Evolutionary conservation across 2,797 vertebrate species (phyloP), one percentile per base, ranked within the genome.

Genomic region (Hemitrygon akajei): DNA sequence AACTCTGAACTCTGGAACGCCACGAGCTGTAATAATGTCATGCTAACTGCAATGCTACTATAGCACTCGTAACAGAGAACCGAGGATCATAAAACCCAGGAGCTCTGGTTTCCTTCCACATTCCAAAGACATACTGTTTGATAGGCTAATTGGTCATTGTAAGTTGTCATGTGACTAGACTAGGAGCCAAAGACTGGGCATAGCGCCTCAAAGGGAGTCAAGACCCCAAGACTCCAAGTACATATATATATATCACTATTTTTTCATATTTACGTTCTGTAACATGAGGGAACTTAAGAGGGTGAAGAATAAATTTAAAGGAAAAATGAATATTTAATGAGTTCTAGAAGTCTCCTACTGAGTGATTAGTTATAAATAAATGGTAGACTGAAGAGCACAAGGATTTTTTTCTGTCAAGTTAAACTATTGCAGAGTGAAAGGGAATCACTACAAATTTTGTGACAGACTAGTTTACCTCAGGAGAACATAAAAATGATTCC

Each of bases 311-410:
- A 69, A 89, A 89, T 37, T 34, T 20, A 22, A 66, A 69, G n/a
- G 60, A 89, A 37, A 66, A 69, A 89, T 89, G 60, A 89, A 69
- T 69, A 89, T 37, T 89, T 89, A 89, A 37, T 89, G 86, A 89
- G n/a, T 37, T 69, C 86, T 37, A 34, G 9, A n/a, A 89, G 86
- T 69, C 86, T 25, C 86, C 86, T 37, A 37, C 86, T 37, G 86
- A 89, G 86, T 89, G 86, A 89, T 66, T 89, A 89, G 86, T 89
- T 20, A 89, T 22, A 89, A 34, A 89, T 66, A 89, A 89, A 89
- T 37, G 37, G 22, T 56, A 75, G 91, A 37, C 75, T 56, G 56
- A 40, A 40, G 37, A 56, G 37, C 69, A 73, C 14, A 7, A 34
- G 37, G 71, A 56, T 76, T 40, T 40, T 93, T 56, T 47, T 47